phyloP scores from a whole-genome alignment of 2,797 vertebrate species.

The Podarcis lilfordi region DNA sequence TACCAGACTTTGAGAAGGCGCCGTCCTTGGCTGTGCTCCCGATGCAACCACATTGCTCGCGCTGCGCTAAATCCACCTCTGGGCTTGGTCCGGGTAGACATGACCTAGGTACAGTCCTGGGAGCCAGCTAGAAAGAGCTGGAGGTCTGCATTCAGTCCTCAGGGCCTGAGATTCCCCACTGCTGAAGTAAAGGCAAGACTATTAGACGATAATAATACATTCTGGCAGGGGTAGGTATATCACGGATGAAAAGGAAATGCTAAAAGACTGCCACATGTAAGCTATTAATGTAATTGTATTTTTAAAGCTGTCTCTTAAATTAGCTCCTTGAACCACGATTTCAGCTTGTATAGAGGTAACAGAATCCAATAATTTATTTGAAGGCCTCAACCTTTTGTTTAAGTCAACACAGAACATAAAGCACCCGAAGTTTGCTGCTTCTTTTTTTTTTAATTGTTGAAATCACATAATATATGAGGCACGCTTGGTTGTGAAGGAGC shows the following conservation, averaged over 20 bases:
- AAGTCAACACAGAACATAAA: conserved; percentile 58
- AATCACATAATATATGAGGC: conserved; percentile 68
- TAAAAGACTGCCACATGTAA: conserved; percentile 59
- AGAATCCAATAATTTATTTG: conserved; percentile 68
- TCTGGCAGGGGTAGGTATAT: conserved; percentile 52
- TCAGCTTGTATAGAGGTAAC: conserved; percentile 57
- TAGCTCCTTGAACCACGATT: conserved; percentile 64
- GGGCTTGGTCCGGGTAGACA: too few species aligned
- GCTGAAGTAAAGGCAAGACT: conserved; percentile 21
- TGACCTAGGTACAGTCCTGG: too few species aligned
- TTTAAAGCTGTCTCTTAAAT: conserved; percentile 66
- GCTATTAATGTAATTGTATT: conserved; percentile 68
- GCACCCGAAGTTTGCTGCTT: conserved; percentile 34
- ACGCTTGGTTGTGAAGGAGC: conserved; percentile 71
- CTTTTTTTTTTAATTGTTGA: conserved; percentile 51
- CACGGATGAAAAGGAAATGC: conserved; percentile 50
- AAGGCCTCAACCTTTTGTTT: conserved; percentile 59
- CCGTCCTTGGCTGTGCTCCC: too few species aligned
- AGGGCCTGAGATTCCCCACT: neutral
- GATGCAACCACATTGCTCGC: too few species aligned
- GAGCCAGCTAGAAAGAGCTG: too few species aligned
- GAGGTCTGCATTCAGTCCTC: too few species aligned
- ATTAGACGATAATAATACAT: conserved; percentile 36
- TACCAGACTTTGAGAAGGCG: too few species aligned
- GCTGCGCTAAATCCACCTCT: too few species aligned